Base-by-base conservation (phyloP, 2,888 invertebrate genomes). In the Lissocephala sabroskyi region DNA sequence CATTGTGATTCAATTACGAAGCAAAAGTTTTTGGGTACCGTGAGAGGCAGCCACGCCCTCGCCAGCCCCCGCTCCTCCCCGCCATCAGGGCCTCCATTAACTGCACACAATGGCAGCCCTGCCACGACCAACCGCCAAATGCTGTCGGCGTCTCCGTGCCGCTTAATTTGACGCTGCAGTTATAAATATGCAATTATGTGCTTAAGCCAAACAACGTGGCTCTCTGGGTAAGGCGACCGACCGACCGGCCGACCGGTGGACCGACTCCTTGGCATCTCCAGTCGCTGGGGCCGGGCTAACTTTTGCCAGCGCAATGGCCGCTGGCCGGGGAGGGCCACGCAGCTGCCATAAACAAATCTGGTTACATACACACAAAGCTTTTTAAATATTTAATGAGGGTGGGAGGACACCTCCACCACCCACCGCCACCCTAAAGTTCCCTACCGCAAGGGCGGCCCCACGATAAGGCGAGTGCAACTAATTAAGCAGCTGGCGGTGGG, bases 171-270 rank as follows among this genome's bases (percentile, higher is more conserved):
- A 56, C 56, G 61, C 56, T 65, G 62, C 56, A 66, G 66, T 66
- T 64, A 70, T 70, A 70, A 70, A 73, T 70, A 73, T 70, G 74
- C 74, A 68, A 70, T 68, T 70, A 68, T 73, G 59, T 66, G 50
- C 70, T 40, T 51, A 47, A 47, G 39, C 54, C 59, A 59, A 59
- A 64, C 59, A 66, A 64, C 62, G 66, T 49, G 63, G 63, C 56
- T 52, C 11, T 32, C 10, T n/a, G n/a, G n/a, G n/a, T n/a, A n/a
- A n/a, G n/a, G n/a, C n/a, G n/a, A n/a, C n/a, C n/a, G n/a, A n/a
- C n/a, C n/a, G n/a, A n/a, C n/a, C n/a, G n/a, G n/a, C n/a, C n/a
- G n/a, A n/a, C n/a, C n/a, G n/a, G n/a, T n/a, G n/a, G n/a, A n/a
- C n/a, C n/a, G n/a, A n/a, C n/a, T n/a, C n/a, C n/a, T n/a, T n/a